Conservation (phyloP, 2,113 vertebrate genomes). For the Podilymbus podiceps region DNA sequence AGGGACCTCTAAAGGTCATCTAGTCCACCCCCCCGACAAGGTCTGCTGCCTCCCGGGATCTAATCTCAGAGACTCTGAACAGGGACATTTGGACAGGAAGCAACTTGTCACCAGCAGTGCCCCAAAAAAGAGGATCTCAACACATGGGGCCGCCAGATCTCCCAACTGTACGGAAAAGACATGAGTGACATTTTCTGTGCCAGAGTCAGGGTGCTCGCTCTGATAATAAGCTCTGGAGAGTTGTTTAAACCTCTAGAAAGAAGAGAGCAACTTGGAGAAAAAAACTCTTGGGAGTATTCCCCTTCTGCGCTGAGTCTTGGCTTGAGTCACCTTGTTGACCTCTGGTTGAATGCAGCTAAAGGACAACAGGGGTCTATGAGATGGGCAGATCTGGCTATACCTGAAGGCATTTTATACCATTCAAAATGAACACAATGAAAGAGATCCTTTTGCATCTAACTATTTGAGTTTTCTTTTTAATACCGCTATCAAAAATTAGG, state of each 20-base stretch:
- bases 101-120: not conserved
- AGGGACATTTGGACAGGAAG: not conserved
- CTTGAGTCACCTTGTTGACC: not conserved
- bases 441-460: not conserved
- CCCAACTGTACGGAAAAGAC: not conserved
- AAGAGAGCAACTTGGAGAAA: not conserved
- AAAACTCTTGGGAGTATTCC: not conserved
- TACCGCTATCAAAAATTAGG: not conserved
- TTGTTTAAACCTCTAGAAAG: not conserved
- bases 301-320: not conserved
- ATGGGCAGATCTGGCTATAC: not conserved
- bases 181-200: not conserved
- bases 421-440: not conserved
- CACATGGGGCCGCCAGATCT: not conserved
- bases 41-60: not conserved
- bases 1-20: too few species aligned
- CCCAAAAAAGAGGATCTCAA: not conserved
- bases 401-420: not conserved
- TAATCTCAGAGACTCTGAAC: not conserved
- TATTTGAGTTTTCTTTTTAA: not conserved
- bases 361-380: not conserved
- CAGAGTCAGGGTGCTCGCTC: not conserved
- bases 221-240: not conserved
- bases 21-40: not conserved
- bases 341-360: not conserved